A percentile compares a stretch with the other conserved stretches of the same genome.
These are phyloP conservation scores for Trinectes maculatus DNA, from an alignment of 2,113 vertebrate species.

Conservation along the genomic window DNA sequence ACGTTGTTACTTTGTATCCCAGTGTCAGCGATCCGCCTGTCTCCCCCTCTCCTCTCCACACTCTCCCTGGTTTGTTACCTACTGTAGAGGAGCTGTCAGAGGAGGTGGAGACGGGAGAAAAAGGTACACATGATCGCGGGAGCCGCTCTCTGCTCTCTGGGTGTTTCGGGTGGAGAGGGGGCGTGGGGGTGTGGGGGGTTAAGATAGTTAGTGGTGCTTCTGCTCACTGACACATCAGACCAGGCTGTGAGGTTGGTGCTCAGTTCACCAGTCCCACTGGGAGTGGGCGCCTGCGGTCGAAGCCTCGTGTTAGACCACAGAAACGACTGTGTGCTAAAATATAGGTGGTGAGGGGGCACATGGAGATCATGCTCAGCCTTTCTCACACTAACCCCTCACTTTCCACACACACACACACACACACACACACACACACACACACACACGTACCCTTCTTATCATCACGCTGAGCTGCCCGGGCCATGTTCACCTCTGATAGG, in stretches of 20 bases:
- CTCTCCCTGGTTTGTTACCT: constrained; percentile 50
- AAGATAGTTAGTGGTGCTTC: constrained; percentile 57
- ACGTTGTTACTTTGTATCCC: constrained; percentile 32
- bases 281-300: constrained; percentile 70
- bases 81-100: constrained; percentile 62
- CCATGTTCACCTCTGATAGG: constrained; percentile 50
- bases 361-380: constrained; percentile 34
- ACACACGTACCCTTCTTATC: constrained; percentile 47
- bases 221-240: constrained; percentile 65
- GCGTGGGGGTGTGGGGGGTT: constrained; percentile 20
- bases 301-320: constrained; percentile 57
- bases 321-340: constrained; percentile 53
- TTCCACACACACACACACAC: background rate
- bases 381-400: background rate
- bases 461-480: constrained; percentile 39
- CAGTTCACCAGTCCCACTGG: constrained; percentile 72
- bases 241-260: constrained; percentile 67
- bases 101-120: constrained; percentile 52
- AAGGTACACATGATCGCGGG: constrained; percentile 41
- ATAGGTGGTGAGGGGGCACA: constrained; percentile 44
- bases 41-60: constrained; percentile 12
- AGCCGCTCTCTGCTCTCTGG: constrained; percentile 62
- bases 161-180: constrained; percentile 38
- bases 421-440: background rate
- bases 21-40: constrained; percentile 37